Conservation (phyloP, 2,113 vertebrate genomes). For the Phalacrocorax aristotelis region DNA sequence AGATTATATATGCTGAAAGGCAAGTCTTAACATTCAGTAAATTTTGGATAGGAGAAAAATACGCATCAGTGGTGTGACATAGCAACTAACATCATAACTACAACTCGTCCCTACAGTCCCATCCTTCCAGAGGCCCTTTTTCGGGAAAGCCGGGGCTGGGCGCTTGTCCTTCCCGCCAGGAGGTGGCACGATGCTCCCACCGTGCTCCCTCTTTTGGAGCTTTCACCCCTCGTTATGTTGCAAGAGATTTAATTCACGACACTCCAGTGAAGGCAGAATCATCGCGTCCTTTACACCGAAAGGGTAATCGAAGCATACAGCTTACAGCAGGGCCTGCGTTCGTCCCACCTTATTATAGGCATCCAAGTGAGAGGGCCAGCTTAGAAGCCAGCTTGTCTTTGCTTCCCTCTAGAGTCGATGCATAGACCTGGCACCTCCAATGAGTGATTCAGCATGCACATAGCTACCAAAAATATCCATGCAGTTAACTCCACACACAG, state of each 20-base stretch:
- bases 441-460: background rate
- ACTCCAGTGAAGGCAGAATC: background rate
- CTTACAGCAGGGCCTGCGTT: background rate
- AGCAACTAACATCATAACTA: accelerated
- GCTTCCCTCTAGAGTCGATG: conserved; percentile 33
- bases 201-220: background rate
- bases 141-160: background rate
- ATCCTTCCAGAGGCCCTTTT: accelerated
- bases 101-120: accelerated
- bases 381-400: background rate
- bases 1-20: no score
- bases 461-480: background rate
- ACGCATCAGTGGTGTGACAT: accelerated
- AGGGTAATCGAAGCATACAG: background rate
- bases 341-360: background rate
- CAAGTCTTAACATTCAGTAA: accelerated
- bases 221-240: background rate
- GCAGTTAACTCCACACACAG: background rate
- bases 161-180: background rate
- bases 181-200: background rate
- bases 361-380: background rate
- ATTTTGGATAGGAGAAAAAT: background rate
- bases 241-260: background rate
- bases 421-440: background rate
- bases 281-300: background rate